Evolutionary conservation across 2,888 invertebrate genomes (phyloP), one percentile per base, ranked within the genome.

Genomic region (Subacronicta megacephala): DNA sequence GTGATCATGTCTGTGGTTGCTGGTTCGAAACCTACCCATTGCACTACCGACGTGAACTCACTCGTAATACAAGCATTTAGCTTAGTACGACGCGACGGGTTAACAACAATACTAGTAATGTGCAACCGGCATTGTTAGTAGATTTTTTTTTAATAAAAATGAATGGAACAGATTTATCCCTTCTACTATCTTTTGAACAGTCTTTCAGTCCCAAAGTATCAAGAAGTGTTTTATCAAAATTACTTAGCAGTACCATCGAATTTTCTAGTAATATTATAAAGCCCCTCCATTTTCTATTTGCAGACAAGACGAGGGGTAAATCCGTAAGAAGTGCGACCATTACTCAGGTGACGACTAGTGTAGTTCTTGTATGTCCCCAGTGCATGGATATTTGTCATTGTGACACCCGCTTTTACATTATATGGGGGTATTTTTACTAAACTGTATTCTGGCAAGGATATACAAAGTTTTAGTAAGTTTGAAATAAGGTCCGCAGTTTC

Each of bases 241-340:
- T n/a, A 31, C 5, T n/a, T 5, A n/a, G 7, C n/a, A 7, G n/a
- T n/a, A 5, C 31, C 31, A n/a, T 31, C 1, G 6, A 31, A 31
- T 31, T 31, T 31, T 6, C 1, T 2, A n/a, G n/a, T 12, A 31
- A 31, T 31, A 31, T 31, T 7, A 13, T 20, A 38, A 38, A 20
- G n/a, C 31, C 13, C 12, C 29, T 26, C n/a, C 36, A 65, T 64
- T 60, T 65, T 45, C 44, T 29, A 36, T 16, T 15, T 36, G 36
- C 46, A 47, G 43, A 62, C 47, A 29, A 13, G 42, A 38, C 42
- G 56, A 53, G 38, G 63, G 50, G 36, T 60, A 61, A 73, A 70
- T 66, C 60, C 62, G 18, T 58, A 56, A 73, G 66, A 57, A 73
- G 53, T 58, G 43, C 66, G n/a, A 66, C 57, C 58, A 70, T 72